Base-by-base conservation (phyloP, 2,797 vertebrate genomes). In the Pipistrellus pygmaeus region DNA sequence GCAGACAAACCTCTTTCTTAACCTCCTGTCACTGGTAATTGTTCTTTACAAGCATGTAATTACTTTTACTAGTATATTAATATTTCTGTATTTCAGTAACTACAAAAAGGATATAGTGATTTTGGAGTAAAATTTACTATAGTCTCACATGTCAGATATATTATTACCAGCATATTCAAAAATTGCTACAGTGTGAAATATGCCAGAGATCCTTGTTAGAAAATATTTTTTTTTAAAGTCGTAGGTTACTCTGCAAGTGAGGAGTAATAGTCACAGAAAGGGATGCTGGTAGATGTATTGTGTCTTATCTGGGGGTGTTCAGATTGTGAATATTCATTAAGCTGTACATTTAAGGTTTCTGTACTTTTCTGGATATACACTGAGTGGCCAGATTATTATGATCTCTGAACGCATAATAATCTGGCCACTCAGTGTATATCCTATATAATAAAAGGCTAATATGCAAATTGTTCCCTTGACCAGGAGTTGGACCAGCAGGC, bases 11-110 rank as follows among this genome's bases (percentile, higher is more conserved):
- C 99, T 99, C 85, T 99, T 99, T 98, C 99, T 99, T 97, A 99
- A 99, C 98, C 99, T 99, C 6, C 98, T 99, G 90, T 99, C 99
- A 53, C 97, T 99, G 99, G 99, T 99, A 99, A 99, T 76, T 92
- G 4, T 84, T 95, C 38, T 76, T 94, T 82, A 85, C 1, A 95
- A 85, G n/a, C 5, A 71, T 73, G 90, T 90, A 91, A 91, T 78
- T 96, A 0, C 53, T 91, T 81, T 75, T 97, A 55, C 7, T 55
- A 55, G 53, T 9, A 78, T 90, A 85, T 96, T 92, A 88, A 86
- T 89, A 21, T 21, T 55, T 80, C 27, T 78, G 15, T 92, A 66
- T 92, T 93, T 91, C 17, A 90, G 11, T 84, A 77, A 41, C 10
- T 90, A 68, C 71, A 72, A 76, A 88, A 48, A 64, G 30, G 20